phyloP scores from a whole-genome alignment of 2,888 invertebrate species.

The Leptopilina syphax region DNA sequence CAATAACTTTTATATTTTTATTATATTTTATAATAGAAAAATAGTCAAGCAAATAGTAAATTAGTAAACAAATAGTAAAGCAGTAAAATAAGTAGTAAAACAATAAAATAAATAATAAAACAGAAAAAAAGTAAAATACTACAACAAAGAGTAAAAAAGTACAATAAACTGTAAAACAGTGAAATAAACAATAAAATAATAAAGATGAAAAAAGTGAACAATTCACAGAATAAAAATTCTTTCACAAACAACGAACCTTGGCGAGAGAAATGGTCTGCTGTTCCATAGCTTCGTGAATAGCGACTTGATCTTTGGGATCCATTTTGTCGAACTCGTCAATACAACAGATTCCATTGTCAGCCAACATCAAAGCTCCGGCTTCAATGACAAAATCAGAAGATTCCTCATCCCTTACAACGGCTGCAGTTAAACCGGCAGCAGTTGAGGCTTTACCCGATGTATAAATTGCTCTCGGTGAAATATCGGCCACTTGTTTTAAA shows the following conservation, averaged over 20 bases:
- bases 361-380: conserved; percentile 99
- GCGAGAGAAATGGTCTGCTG: conserved; percentile 99
- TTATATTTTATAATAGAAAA: too few species aligned
- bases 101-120: not conserved
- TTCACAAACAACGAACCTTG: conserved; percentile 80
- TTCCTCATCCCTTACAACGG: conserved; percentile 98
- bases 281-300: conserved; percentile 99
- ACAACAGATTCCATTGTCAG: conserved; percentile 98
- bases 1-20: too few species aligned
- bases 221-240: not conserved
- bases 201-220: not conserved
- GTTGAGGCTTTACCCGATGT: conserved; percentile 99
- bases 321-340: conserved; percentile 99
- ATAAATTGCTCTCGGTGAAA: conserved; percentile 97
- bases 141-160: not conserved
- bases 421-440: conserved; percentile 98
- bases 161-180: too few species aligned
- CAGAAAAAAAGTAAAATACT: not conserved
- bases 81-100: not conserved
- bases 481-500: conserved; percentile 95
- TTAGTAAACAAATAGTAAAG: too few species aligned
- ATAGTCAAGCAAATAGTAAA: too few species aligned
- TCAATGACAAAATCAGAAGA: conserved; percentile 99
- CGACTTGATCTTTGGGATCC: conserved; percentile 98
- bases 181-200: too few species aligned